Base-by-base conservation (phyloP, 1,140 invertebrate genomes). In the Bombus pascuorum region DNA sequence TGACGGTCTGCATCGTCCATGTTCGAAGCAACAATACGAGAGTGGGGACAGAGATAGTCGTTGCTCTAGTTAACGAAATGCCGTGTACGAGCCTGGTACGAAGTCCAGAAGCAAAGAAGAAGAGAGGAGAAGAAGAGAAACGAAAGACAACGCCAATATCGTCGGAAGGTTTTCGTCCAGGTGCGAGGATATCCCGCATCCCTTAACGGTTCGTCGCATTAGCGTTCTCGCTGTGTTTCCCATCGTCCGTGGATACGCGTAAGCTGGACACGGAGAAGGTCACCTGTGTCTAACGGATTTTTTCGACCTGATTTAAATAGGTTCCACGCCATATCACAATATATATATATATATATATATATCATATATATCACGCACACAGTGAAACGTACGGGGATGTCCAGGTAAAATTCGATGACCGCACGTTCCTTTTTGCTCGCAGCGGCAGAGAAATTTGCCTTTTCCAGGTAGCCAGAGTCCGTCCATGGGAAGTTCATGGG, bases 221-320 rank as follows among this genome's bases (percentile, higher is more conserved):
- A 81, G 71, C 78, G 44, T 37, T 34, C 65, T 57, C 72, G 68
- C 76, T 71, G 62, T 79, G 66, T 89, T 87, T 91, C 86, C 87
- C 84, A 86, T 87, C 88, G 80, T 34, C 37, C 62, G 37, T 12
- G 53, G 78, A 68, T 44, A 71, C 37, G 12, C 37, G 62, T 25
- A 18, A 47, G 83, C 86, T 91, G 90, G 86, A 87, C 89, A 88
- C 83, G 85, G 87, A 89, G 79, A 72, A 76, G 92, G 91, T 91
- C 92, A 91, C 92, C 91, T 92, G 89, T 91, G 81, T 83, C 86
- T 87, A 93, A 93, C 93, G 92, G 89, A 93, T 91, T 91, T 93
- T 93, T 93, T 93, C 90, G 92, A 87, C 88, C 93, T 93, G 85
- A 94, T 94, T 94, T 94, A 94, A 94, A 94, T 93, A 92, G 88